Conservation (phyloP, 2,888 invertebrate genomes). For the Melanostoma mellinum region DNA sequence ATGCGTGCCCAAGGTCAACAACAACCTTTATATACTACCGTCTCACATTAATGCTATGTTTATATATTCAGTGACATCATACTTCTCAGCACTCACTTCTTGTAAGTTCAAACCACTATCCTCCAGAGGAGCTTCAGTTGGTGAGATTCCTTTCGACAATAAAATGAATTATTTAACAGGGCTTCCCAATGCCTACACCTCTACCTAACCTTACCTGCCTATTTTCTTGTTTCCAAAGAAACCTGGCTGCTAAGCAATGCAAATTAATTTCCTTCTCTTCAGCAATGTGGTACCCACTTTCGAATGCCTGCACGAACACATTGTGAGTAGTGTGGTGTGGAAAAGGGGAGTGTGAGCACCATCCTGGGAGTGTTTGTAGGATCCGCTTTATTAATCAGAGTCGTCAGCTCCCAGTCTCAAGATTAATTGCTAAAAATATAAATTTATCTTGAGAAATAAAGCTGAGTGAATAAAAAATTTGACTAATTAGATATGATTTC, state of each 20-base stretch:
- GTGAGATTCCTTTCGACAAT: slow-evolving; percentile 26
- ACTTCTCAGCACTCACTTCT: neutral
- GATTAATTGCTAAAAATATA: slow-evolving; percentile 28
- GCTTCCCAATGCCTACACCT: neutral
- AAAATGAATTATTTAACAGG: slow-evolving; percentile 37
- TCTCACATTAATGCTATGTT: slow-evolving; percentile 10
- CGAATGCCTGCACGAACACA: slow-evolving; percentile 33
- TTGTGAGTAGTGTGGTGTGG: slow-evolving; percentile 8
- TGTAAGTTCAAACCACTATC: slow-evolving; percentile 14
- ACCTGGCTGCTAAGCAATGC: slow-evolving; percentile 38
- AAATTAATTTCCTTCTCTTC: slow-evolving; percentile 32
- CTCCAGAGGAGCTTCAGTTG: neutral
- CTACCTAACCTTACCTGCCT: neutral
- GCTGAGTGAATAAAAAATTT: neutral
- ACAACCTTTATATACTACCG: neutral
- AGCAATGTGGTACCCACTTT: slow-evolving; percentile 4
- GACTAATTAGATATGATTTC: slow-evolving; percentile 40
- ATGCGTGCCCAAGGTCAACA: slow-evolving; percentile 29
- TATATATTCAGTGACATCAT: slow-evolving; percentile 42
- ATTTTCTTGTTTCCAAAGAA: neutral
- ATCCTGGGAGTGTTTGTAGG: slow-evolving; percentile 30
- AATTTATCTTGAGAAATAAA: neutral
- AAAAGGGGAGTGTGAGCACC: neutral
- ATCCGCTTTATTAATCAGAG: slow-evolving; percentile 12
- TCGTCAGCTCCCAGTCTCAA: neutral